phyloP scores from a whole-genome alignment of 2,888 invertebrate genomes.

The Thyatira batis region DNA sequence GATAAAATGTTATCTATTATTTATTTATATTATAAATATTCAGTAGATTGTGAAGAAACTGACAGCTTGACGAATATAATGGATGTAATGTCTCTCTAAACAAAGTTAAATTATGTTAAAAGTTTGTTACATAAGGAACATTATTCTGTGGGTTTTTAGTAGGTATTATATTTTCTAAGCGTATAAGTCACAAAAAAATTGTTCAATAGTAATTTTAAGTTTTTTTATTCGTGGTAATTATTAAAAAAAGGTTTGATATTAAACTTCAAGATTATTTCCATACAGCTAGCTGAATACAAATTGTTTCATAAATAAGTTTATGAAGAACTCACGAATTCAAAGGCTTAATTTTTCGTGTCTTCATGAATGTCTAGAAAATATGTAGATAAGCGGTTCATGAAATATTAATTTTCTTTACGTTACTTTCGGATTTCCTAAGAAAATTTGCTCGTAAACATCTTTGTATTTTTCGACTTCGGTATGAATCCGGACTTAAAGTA shows the following conservation, averaged over 20 bases:
- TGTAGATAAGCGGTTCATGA: constrained; percentile 21
- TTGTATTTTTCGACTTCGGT: constrained; percentile 6
- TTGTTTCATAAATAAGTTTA: not conserved
- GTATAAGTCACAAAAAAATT: no score
- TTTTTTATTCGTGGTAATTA: no score
- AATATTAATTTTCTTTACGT: constrained; percentile 24
- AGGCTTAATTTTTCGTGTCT: constrained; percentile 1
- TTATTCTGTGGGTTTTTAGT: not conserved
- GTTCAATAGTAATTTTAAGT: no score
- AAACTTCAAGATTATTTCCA: no score
- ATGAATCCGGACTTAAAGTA: not conserved
- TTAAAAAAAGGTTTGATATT: no score
- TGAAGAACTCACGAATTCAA: not conserved
- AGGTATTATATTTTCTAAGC: no score
- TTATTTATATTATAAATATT: not conserved
- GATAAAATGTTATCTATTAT: not conserved
- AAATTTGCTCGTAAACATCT: constrained; percentile 20
- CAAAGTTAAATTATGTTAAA: not conserved
- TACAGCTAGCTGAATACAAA: not conserved
- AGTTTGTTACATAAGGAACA: not conserved
- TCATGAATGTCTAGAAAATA: constrained; percentile 9
- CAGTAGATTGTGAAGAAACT: not conserved
- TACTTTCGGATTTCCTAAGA: constrained; percentile 18
- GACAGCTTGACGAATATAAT: not conserved
- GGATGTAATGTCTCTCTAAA: not conserved